These are phyloP conservation scores for Erinaceus europaeus DNA, from an alignment of 2,113 vertebrate species.

Conservation along the genomic window DNA sequence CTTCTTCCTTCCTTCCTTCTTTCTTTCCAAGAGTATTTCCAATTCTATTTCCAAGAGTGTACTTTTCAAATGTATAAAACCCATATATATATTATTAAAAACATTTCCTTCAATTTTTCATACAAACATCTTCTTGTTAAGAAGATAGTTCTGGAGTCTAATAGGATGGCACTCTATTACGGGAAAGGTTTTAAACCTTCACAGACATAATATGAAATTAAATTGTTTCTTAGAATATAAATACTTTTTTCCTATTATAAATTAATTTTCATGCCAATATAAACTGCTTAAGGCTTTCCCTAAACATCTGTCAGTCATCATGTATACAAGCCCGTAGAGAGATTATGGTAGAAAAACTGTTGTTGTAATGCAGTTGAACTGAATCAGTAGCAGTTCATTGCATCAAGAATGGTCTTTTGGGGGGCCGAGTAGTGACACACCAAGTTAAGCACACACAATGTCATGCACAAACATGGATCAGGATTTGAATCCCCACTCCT, in stretches of 20 bases:
- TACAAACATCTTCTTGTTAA: background rate
- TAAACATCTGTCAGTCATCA: constrained; percentile 52
- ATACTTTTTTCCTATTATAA: constrained; percentile 8
- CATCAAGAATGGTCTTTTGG: background rate
- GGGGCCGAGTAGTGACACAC: background rate
- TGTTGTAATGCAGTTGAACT: background rate
- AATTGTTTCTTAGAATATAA: constrained; percentile 24
- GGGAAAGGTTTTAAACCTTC: no score
- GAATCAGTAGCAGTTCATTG: background rate
- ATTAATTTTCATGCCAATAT: background rate
- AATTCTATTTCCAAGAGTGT: background rate
- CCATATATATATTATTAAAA: background rate
- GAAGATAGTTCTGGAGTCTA: background rate
- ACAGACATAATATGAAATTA: background rate
- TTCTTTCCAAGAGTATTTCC: no score
- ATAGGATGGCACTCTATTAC: no score
- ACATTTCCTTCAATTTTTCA: background rate
- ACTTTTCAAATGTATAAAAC: background rate
- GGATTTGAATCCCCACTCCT: no score
- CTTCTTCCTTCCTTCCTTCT: no score
- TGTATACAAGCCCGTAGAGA: constrained; percentile 24
- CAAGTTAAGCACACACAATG: no score
- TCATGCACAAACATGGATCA: no score
- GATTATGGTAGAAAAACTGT: background rate
- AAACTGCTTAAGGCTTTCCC: constrained; percentile 10